Base-by-base conservation (phyloP, 2,797 vertebrate genomes). In the Allobates femoralis region DNA sequence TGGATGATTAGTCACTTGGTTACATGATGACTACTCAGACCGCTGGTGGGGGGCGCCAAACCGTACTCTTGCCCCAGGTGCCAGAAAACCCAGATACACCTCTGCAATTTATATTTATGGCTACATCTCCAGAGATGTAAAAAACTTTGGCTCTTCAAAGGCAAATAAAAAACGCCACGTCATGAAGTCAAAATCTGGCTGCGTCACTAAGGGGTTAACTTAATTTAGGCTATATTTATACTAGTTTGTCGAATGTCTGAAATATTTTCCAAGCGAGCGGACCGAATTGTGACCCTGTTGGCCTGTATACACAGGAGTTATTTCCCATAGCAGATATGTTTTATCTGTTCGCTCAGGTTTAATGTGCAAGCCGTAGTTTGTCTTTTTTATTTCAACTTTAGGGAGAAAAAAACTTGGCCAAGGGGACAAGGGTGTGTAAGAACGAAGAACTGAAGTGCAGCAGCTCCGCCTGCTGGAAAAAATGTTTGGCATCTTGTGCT, bases 351-450 rank as follows among this genome's bases (percentile, higher is more conserved):
- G 30, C 28, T 64, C 15, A 64, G 28, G 66, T 34, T 21, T 23
- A 32, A 11, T 11, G 66, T 21, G 19, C 2, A 69, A 34, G 19
- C 21, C 6, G 1, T 3, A 21, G 66, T 3, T 8, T 37, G 32
- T 21, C 18, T 34, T 32, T 69, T 69, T 69, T n/a, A n/a, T n/a
- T 69, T 69, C 30, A 66, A 32, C 62, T 21, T 5, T n/a, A 16
- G 69, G 16, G n/a, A 50, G 26, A 50, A 75, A 75, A 62, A 79
- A 60, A 23, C 1, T 10, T 56, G 51, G 23, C 14, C 12, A 37
- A 26, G 26, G 51, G 30, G 21, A 75, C 7, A 79, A 79, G 77
- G 55, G 77, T 46, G 77, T 79, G 77, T 79, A 34, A 41, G 32
- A 41, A 6, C 16, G 21, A 5, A 62, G 56, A 55, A 58, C 10